phyloP scores from a whole-genome alignment of 2,888 invertebrate genomes.

The Entomobrya proxima region DNA sequence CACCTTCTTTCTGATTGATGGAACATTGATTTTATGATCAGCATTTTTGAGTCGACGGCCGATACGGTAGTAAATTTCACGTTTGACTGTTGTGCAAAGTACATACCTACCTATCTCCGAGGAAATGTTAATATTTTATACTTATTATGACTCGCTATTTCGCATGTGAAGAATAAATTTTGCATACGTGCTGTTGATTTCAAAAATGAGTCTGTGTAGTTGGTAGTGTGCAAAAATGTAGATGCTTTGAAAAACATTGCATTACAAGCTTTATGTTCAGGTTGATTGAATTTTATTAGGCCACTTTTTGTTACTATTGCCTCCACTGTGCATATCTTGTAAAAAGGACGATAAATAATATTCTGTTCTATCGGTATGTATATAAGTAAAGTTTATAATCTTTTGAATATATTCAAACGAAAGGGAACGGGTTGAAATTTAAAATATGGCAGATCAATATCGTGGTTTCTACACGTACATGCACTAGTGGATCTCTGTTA shows the following conservation, averaged over 20 bases:
- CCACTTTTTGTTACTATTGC: conserved; percentile 12
- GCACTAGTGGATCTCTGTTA: background rate
- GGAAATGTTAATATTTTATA: conserved; percentile 19
- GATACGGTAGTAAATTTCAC: conserved; percentile 19
- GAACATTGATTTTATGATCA: conserved; percentile 4
- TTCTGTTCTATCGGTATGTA: too few relatives aligned
- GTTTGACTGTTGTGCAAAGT: background rate
- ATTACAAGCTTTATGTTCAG: background rate
- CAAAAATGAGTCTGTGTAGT: background rate
- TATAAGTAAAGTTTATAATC: too few relatives aligned
- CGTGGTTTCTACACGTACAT: conserved; percentile 1
- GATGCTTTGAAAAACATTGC: background rate
- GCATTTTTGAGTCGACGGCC: background rate
- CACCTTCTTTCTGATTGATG: background rate
- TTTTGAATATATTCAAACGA: conserved; percentile 1
- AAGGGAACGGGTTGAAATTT: conserved; percentile 8
- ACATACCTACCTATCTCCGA: conserved; percentile 2
- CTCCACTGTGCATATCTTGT: background rate
- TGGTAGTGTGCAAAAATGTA: background rate
- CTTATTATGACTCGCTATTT: background rate
- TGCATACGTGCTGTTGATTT: background rate
- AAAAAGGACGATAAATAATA: background rate
- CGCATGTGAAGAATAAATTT: background rate
- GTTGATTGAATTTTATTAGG: conserved; percentile 47
- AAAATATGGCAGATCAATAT: conserved; percentile 17